Evolutionary conservation across 2,797 vertebrate genomes (phyloP).

Genomic region (Sebastes diploproa): DNA sequence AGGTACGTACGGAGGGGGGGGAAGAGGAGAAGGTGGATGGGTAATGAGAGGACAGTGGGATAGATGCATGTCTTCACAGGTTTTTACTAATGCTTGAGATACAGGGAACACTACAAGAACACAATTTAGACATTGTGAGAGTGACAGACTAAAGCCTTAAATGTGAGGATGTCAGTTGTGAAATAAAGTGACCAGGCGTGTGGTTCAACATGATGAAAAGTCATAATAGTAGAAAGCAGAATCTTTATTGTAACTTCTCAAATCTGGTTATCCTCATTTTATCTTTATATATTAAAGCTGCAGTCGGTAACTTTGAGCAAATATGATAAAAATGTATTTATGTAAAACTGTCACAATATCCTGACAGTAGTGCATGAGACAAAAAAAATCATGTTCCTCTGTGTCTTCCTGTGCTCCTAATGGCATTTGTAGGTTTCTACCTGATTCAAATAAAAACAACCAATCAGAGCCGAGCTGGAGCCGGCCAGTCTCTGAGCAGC

Average conservation of each 20-base stretch:
- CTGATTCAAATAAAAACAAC: too few relatives aligned
- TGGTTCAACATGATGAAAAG: not conserved
- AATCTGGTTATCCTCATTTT: not conserved
- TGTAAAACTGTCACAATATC: too few relatives aligned
- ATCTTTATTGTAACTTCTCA: not conserved
- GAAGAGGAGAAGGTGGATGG: not conserved
- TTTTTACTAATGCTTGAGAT: not conserved
- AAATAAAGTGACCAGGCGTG: not conserved
- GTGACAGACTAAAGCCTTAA: not conserved
- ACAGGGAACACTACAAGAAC: too few relatives aligned
- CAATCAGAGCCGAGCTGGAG: too few relatives aligned
- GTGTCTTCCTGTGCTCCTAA: too few relatives aligned
- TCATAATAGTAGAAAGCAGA: not conserved
- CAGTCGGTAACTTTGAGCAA: too few relatives aligned
- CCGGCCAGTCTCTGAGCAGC: too few relatives aligned
- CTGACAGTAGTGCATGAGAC: too few relatives aligned
- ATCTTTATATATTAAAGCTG: not conserved
- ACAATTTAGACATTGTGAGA: not conserved
- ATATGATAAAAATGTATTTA: too few relatives aligned
- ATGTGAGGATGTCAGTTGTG: not conserved
- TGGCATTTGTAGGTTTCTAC: too few relatives aligned
- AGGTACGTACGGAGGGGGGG: constrained; percentile 81
- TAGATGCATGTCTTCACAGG: not conserved
- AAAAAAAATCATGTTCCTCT: too few relatives aligned
- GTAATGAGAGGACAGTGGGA: not conserved